Percentiles rank a stretch among this genome's conserved stretches.
These are phyloP conservation scores for Xyliphius kryptos DNA, from an alignment of 2,113 vertebrate genomes.

Conservation along the genomic window DNA sequence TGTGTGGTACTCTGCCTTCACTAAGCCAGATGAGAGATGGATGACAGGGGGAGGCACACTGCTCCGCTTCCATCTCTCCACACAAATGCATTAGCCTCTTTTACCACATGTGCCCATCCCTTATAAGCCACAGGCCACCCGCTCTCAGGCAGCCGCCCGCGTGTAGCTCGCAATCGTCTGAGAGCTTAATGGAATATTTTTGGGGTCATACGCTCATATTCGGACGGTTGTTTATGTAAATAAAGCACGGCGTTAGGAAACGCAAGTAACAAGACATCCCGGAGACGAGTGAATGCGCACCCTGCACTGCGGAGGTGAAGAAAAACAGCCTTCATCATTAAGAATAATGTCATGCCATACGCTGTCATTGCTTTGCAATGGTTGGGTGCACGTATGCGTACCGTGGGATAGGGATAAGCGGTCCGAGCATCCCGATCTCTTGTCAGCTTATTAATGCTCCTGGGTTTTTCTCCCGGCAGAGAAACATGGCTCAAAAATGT, in stretches of 20 bases:
- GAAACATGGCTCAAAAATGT: no score
- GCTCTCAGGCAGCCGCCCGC: slow-evolving; percentile 18
- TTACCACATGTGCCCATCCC: slow-evolving; percentile 24
- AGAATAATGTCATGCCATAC: no score
- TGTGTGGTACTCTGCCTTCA: slow-evolving; percentile 43
- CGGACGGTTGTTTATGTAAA: slow-evolving; percentile 11
- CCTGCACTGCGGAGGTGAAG: no score
- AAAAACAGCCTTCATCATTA: no score
- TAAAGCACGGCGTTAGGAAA: slow-evolving; percentile 17
- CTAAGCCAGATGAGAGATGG: slow-evolving; percentile 42
- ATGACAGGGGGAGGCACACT: slow-evolving; percentile 39
- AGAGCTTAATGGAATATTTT: slow-evolving; percentile 28
- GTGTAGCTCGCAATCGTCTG: not conserved
- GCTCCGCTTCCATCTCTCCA: slow-evolving; percentile 32
- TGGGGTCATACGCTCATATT: not conserved
- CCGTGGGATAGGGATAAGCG: no score
- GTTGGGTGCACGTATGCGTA: no score
- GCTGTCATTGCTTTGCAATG: no score
- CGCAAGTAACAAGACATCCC: no score
- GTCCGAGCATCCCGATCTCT: no score
- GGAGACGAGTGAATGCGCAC: no score
- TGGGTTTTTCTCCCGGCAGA: no score
- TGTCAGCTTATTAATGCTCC: no score
- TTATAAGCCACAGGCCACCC: slow-evolving; percentile 12
- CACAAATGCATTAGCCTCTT: slow-evolving; percentile 33